Percentiles rank a stretch among this genome's conserved stretches.
Evolutionary conservation across 2,797 vertebrate species (phyloP).

Genomic region (Leptodactylus fallax): DNA sequence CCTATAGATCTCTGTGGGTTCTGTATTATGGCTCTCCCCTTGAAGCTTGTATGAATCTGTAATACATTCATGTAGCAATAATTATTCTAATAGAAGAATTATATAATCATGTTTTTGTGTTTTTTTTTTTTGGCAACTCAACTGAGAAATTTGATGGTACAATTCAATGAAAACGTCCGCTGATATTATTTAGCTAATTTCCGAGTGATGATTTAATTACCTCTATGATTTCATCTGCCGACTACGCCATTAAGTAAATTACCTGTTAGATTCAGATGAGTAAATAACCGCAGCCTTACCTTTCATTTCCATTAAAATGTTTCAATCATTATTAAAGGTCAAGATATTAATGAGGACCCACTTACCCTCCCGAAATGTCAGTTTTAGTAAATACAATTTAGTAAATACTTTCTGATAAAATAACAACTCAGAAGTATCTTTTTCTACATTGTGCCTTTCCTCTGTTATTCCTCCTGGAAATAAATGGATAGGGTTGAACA

Average conservation of each 20-base stretch:
- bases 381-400: too few species aligned
- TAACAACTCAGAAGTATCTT: too few species aligned
- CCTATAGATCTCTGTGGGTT: neutral
- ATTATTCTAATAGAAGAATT: neutral
- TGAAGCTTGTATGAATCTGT: too few species aligned
- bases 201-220: neutral
- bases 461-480: too few species aligned
- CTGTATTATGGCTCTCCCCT: too few species aligned
- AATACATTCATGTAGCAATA: too few species aligned
- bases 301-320: neutral
- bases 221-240: neutral
- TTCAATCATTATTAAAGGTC: neutral
- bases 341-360: neutral
- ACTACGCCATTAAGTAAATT: neutral
- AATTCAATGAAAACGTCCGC: neutral
- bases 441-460: too few species aligned
- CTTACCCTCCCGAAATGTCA: too few species aligned
- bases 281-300: neutral
- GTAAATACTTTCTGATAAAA: too few species aligned
- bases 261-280: neutral
- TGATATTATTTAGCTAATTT: neutral
- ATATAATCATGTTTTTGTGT: neutral
- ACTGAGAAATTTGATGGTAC: neutral
- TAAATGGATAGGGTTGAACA: too few species aligned
- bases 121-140: neutral